These are phyloP conservation scores for Meandrusa payeni DNA, from an alignment of 2,888 invertebrate species.

Conservation along the genomic window DNA sequence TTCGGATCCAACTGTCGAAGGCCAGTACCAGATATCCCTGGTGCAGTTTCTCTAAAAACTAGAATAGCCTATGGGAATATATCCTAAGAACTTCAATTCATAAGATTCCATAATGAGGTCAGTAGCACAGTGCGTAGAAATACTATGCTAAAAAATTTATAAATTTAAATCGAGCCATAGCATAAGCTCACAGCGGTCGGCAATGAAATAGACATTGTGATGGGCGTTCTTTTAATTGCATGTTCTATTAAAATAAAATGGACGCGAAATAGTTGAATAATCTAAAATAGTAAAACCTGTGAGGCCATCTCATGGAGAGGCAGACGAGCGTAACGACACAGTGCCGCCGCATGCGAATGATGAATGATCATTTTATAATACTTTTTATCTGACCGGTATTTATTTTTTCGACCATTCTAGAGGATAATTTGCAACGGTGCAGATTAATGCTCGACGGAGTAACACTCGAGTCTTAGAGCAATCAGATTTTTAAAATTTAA, in stretches of 20 bases:
- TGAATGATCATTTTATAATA: constrained; percentile 27
- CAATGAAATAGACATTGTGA: background rate
- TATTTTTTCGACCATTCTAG: constrained; percentile 15
- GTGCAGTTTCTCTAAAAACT: no score
- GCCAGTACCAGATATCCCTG: no score
- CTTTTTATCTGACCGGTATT: constrained; percentile 19
- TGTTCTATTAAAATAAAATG: constrained; percentile 3
- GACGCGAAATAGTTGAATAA: constrained; percentile 17
- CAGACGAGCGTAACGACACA: constrained; percentile 38
- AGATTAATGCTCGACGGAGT: constrained; percentile 1
- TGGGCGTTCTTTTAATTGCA: constrained; percentile 1
- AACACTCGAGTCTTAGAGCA: no score
- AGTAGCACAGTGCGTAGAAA: no score
- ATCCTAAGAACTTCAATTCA: no score
- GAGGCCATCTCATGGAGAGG: constrained; percentile 40
- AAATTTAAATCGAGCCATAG: no score
- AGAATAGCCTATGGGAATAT: no score
- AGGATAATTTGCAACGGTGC: constrained; percentile 9
- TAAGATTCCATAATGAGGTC: no score
- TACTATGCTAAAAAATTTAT: no score
- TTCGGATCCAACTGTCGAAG: no score
- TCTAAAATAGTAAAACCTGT: constrained; percentile 33
- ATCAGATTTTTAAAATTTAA: no score
- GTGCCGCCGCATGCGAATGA: constrained; percentile 32
- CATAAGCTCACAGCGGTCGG: no score